Evolutionary conservation across 2,113 vertebrate species (phyloP), one percentile per base, ranked within the genome.

Genomic region (Pardalotus punctatus): DNA sequence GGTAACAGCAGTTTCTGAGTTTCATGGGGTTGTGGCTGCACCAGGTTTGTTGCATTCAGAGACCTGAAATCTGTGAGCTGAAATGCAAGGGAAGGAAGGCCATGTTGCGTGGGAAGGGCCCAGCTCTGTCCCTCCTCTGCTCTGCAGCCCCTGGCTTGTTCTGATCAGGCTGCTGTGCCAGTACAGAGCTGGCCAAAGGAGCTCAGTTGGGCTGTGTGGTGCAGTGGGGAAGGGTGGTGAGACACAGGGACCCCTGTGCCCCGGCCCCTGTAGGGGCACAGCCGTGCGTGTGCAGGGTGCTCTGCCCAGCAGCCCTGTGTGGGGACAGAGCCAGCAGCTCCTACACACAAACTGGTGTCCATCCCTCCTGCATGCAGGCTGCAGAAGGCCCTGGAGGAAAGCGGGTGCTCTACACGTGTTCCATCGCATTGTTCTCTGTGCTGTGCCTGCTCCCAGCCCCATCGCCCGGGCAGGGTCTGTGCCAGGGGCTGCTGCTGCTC

Each of bases 11-110:
- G 0, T 3, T 24, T 12, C 65, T 21, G 4, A 58, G 61, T 36
- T 35, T 21, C 31, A 0, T 3, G 67, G 45, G 17, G 69, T 2
- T 58, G 67, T 1, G 19, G 19, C 60, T 40, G 51, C 42, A 6
- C 9, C 6, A 15, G 54, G 24, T 38, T 17, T 33, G 38, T 3
- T 42, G n/a, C 0, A 0, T 14, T 42, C 53, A 56, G 81, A 56
- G n/a, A 3, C 58, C 12, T 29, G 16, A 5, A 38, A 28, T 25
- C 43, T 4, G 0, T 2, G 10, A 0, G n/a, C n/a, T n/a, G n/a
- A n/a, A n/a, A n/a, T n/a, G n/a, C n/a, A n/a, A n/a, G n/a, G n/a
- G n/a, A n/a, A n/a, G n/a, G 35, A 22, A 45, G 28, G 62, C 35
- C 5, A 1, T 10, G 64, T 1, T 11, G 13, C 25, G 0, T 2